A percentile compares a stretch with the other conserved stretches of the same genome.
Conservation (phyloP, 2,888 invertebrate species). For the Microctonus brassicae region DNA sequence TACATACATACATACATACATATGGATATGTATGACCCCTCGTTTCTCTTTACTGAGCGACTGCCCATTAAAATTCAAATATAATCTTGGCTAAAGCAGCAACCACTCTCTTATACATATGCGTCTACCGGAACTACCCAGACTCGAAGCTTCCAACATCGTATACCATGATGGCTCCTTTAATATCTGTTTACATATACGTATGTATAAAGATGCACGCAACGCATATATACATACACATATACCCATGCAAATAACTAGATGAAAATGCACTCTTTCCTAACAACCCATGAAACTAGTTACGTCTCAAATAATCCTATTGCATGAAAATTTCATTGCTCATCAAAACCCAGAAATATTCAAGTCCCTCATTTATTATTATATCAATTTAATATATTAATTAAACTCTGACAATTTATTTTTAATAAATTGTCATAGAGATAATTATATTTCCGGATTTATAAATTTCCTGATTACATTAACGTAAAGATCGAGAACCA, state of each 20-base stretch:
- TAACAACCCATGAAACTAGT: background rate
- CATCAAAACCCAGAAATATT: background rate
- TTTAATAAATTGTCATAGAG: too few species aligned
- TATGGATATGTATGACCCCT: background rate
- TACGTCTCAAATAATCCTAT: background rate
- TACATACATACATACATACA: background rate
- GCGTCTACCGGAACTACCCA: constrained; percentile 12
- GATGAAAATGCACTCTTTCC: background rate
- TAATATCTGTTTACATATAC: background rate
- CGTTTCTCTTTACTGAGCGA: constrained; percentile 11
- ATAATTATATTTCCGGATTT: too few species aligned
- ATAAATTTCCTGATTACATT: too few species aligned
- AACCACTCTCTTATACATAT: constrained; percentile 29
- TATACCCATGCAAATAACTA: background rate
- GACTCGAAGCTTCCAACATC: constrained; percentile 4
- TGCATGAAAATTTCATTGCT: background rate
- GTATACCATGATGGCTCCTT: background rate
- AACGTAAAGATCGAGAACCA: background rate
- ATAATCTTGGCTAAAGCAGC: constrained; percentile 50
- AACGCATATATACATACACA: background rate
- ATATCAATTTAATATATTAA: background rate
- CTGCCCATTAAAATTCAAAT: constrained; percentile 61
- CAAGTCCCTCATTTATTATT: background rate
- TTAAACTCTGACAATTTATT: too few species aligned
- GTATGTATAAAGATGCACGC: background rate